These are phyloP conservation scores for Lepidocolaptes lacrymiger DNA, from an alignment of 2,797 vertebrate species.

Conservation along the genomic window DNA sequence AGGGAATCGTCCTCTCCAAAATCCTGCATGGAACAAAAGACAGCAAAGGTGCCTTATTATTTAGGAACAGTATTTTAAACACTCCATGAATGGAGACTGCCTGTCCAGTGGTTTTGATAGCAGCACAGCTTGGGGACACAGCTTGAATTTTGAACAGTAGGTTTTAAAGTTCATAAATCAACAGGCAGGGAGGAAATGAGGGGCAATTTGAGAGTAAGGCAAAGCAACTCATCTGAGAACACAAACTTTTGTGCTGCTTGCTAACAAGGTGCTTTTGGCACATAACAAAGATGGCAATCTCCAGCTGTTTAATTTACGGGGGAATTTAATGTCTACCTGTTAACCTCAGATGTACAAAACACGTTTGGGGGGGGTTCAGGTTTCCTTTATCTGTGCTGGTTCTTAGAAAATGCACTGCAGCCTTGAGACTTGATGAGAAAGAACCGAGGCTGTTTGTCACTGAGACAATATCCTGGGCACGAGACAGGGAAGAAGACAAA, in stretches of 20 bases:
- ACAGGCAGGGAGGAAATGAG: neutral
- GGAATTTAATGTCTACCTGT: neutral
- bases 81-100: neutral
- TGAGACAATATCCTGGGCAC: neutral
- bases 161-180: slow-evolving; percentile 29
- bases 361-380: neutral
- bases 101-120: neutral
- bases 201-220: neutral
- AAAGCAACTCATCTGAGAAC: slow-evolving; percentile 20
- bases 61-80: neutral
- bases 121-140: neutral
- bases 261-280: slow-evolving; percentile 30
- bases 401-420: neutral
- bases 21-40: slow-evolving; percentile 82
- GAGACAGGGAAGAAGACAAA: neutral
- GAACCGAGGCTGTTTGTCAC: neutral
- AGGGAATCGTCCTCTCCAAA: slow-evolving; percentile 95
- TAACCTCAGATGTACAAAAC: slow-evolving; percentile 3
- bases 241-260: slow-evolving; percentile 15
- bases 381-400: neutral
- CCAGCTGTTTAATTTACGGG: slow-evolving; percentile 48
- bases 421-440: slow-evolving; percentile 5
- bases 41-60: slow-evolving; percentile 20
- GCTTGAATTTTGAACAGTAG: neutral
- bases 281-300: slow-evolving; percentile 13